These are phyloP conservation scores for Pagrus major DNA, from an alignment of 2,113 vertebrate genomes.

Conservation along the genomic window DNA sequence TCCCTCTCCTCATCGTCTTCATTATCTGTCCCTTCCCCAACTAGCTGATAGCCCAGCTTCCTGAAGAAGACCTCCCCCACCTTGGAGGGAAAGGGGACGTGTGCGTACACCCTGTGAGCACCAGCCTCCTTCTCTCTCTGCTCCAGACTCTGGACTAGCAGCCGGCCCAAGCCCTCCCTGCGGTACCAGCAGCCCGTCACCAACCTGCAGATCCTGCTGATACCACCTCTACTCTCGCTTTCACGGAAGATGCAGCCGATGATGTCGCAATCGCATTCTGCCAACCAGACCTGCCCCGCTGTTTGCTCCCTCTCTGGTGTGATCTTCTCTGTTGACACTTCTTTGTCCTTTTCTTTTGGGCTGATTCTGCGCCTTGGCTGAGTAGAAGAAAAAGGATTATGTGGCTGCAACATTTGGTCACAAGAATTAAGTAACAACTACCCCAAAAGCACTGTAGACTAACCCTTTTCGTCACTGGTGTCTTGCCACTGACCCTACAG, in stretches of 20 bases:
- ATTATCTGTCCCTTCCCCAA: constrained; percentile 70
- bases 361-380: constrained; percentile 61
- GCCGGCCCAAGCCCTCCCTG: constrained; percentile 84
- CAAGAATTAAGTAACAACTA: not conserved
- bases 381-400: constrained; percentile 2
- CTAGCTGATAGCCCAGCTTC: constrained; percentile 82
- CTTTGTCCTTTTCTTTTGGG: constrained; percentile 70
- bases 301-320: constrained; percentile 77
- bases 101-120: constrained; percentile 74
- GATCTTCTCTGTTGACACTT: constrained; percentile 68
- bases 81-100: constrained; percentile 83
- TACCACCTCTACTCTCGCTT: constrained; percentile 33
- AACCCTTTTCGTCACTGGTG: constrained; percentile 67
- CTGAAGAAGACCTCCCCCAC: constrained; percentile 83
- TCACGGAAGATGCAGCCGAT: constrained; percentile 87
- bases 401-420: not conserved
- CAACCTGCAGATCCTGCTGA: constrained; percentile 85
- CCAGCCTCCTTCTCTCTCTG: constrained; percentile 79
- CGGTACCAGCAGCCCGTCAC: constrained; percentile 88
- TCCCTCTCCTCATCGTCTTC: constrained; percentile 68
- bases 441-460: not conserved
- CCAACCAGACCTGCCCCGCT: constrained; percentile 88
- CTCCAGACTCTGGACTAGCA: constrained; percentile 86
- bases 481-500: constrained; percentile 65
- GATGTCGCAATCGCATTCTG: constrained; percentile 86